A percentile compares a stretch with the other conserved stretches of the same genome.
These are phyloP conservation scores for Redunca redunca DNA, from an alignment of 2,113 vertebrate species.

Conservation along the genomic window DNA sequence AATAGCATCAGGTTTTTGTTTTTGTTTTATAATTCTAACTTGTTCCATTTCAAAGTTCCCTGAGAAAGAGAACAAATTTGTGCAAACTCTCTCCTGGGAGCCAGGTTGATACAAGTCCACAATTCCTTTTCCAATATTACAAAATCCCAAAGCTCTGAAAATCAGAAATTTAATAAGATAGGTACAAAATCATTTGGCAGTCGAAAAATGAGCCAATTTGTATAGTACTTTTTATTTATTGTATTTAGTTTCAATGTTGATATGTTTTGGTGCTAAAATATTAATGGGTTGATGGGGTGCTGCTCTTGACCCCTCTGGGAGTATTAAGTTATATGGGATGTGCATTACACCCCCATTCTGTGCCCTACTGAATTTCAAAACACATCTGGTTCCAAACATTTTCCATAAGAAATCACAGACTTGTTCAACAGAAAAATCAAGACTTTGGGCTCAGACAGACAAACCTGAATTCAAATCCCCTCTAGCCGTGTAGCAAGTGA, in stretches of 20 bases:
- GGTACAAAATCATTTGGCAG: neutral
- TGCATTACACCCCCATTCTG: neutral
- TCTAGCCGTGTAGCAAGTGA: neutral
- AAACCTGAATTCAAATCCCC: neutral
- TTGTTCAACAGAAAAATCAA: neutral
- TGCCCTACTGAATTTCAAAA: conserved; percentile 14
- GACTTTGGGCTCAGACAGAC: neutral
- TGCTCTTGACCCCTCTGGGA: neutral
- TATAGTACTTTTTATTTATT: neutral
- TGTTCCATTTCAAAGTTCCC: neutral
- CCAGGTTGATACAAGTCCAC: neutral
- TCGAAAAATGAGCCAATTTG: neutral
- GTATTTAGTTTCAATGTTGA: neutral
- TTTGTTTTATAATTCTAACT: neutral
- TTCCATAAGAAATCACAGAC: neutral
- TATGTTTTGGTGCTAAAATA: conserved; percentile 41
- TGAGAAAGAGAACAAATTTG: neutral
- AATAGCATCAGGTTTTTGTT: neutral
- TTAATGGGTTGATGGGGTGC: conserved; percentile 36
- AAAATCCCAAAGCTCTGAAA: neutral
- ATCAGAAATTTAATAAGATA: neutral
- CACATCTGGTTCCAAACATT: neutral
- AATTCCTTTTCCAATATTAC: neutral
- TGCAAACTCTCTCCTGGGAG: neutral
- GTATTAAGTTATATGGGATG: neutral